phyloP scores from a whole-genome alignment of 2,113 vertebrate species.

The Ctenodactylus gundi region DNA sequence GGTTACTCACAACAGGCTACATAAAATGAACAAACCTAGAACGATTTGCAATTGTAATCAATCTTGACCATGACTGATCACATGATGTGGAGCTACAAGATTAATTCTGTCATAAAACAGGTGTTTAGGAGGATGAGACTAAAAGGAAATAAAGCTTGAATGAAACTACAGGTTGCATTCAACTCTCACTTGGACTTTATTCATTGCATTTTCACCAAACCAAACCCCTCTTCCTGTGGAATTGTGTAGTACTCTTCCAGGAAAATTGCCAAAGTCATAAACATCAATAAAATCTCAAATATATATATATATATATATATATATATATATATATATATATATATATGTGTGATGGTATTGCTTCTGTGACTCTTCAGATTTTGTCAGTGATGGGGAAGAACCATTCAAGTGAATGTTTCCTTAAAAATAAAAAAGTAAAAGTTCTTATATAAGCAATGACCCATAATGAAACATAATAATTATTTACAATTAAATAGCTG shows the following conservation, averaged over 20 bases:
- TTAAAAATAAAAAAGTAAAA: constrained; percentile 19
- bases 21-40: not conserved
- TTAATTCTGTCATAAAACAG: not conserved
- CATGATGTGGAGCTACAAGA: not conserved
- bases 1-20: not conserved
- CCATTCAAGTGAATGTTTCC: not conserved
- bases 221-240: not conserved
- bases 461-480: not conserved
- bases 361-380: not conserved
- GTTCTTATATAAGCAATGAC: not conserved
- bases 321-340: too few relatives aligned
- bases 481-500: too few relatives aligned
- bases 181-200: not conserved
- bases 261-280: not conserved
- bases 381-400: not conserved
- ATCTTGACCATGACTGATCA: not conserved
- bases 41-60: not conserved
- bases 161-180: not conserved
- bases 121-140: not conserved
- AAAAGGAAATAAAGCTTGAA: not conserved
- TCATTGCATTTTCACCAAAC: not conserved
- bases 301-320: too few relatives aligned
- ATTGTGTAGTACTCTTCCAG: not conserved
- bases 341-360: not conserved
- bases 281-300: too few relatives aligned